These are phyloP conservation scores for Hydractinia echinata DNA, from an alignment of 30 jellyfish, hydroid and myxozoan genomes.

Conservation along the genomic window DNA sequence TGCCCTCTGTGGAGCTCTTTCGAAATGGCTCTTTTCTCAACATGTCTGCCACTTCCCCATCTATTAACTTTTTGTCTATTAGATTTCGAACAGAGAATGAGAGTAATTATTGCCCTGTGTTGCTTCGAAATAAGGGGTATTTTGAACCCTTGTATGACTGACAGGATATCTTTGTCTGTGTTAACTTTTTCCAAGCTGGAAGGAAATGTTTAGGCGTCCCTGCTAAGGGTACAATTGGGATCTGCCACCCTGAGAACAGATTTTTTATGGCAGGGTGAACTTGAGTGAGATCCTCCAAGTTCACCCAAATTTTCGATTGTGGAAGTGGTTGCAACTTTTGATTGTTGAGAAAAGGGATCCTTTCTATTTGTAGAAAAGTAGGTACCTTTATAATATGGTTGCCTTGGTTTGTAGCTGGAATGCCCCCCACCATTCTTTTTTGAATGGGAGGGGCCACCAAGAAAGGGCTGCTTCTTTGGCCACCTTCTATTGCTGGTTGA, in stretches of 20 bases:
- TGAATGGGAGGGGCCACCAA: no score
- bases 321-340: not conserved
- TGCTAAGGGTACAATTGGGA: conserved; percentile 1
- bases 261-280: not conserved
- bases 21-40: no score
- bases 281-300: not conserved
- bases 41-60: no score
- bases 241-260: conserved; percentile 8
- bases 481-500: no score
- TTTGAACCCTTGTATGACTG: not conserved
- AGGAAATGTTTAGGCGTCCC: not conserved
- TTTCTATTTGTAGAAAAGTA: not conserved
- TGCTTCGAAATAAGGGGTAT: not conserved
- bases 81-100: no score
- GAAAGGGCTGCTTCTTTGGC: no score
- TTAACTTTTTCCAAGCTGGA: not conserved
- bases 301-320: not conserved
- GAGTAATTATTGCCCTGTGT: no score
- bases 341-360: conserved; percentile 1
- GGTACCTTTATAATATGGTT: no score
- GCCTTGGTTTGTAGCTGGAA: no score
- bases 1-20: no score
- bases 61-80: no score
- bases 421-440: no score
- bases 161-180: conserved; percentile 4